phyloP scores from a whole-genome alignment of 2,888 invertebrate species.

The Pollenia griseotomentosa region DNA sequence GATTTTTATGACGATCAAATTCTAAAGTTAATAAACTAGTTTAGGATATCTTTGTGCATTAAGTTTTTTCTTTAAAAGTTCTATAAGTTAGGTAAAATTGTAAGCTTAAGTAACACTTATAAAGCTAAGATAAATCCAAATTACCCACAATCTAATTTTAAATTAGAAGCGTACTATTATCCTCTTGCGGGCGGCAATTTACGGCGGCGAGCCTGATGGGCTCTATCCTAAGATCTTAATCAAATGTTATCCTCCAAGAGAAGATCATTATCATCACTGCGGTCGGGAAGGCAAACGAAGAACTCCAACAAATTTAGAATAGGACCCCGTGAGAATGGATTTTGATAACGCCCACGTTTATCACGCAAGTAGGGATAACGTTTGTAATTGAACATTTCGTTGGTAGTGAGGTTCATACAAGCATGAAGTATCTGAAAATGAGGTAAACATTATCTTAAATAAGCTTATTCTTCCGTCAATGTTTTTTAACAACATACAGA shows the following conservation, averaged over 20 bases:
- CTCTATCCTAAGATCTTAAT: constrained; percentile 82
- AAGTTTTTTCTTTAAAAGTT: not conserved
- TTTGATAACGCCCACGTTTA: constrained; percentile 94
- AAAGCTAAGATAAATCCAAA: constrained; percentile 35
- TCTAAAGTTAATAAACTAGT: not conserved
- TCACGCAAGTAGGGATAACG: constrained; percentile 95
- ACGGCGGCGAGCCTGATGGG: constrained; percentile 77
- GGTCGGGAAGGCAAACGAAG: constrained; percentile 93
- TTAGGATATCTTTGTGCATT: constrained; percentile 52
- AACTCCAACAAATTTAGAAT: constrained; percentile 94
- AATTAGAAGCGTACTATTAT: constrained; percentile 76
- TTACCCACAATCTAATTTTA: not conserved
- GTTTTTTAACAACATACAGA: constrained; percentile 88
- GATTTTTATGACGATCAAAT: not conserved
- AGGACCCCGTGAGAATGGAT: constrained; percentile 96
- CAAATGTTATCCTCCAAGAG: constrained; percentile 87
- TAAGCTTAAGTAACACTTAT: constrained; percentile 45
- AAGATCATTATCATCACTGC: constrained; percentile 90
- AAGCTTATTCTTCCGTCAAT: not conserved
- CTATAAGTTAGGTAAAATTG: not conserved
- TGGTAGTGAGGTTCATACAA: constrained; percentile 96
- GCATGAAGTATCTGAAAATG: constrained; percentile 91
- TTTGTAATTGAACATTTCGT: constrained; percentile 97
- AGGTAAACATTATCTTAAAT: not conserved
- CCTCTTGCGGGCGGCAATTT: constrained; percentile 77